Evolutionary conservation across 2,113 vertebrate genomes (phyloP), one percentile per base, ranked within the genome.

Genomic region (Corapipo altera): DNA sequence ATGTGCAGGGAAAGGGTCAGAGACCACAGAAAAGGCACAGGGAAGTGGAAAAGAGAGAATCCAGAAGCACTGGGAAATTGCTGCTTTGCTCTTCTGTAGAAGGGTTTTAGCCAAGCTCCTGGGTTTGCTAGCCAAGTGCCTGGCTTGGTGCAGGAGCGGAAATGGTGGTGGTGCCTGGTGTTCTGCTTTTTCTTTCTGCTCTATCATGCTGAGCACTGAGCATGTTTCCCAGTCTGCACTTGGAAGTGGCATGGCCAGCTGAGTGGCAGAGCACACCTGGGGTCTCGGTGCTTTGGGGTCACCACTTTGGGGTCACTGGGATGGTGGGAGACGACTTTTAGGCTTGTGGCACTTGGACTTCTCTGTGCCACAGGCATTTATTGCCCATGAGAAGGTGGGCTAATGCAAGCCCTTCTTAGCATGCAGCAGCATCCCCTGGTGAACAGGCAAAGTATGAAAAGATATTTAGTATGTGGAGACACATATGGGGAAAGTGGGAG

Each of bases 1-100:
- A 0, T 6, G 2, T 1, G 1, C 51, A 28, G 37, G 39, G 62
- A 64, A 32, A 7, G 27, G 27, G 27, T 65, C 67, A 69, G 64
- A 85, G 78, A 61, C 24, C 35, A 28, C 0, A 0, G 39, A 65
- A 72, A 49, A 21, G 65, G 24, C 46, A 43, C 18, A 19, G 23
- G 6, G 37, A 10, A 24, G 54, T 46, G 33, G 41, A 74, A 77
- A 79, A 89, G 57, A 58, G 39, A 85, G 37, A n/a, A 58, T 49
- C 41, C 35, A 41, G 27, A 74, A 61, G 28, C 8, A 26, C 49
- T 39, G 57, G 33, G n/a, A 61, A 48, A 33, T 59, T 70, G 30
- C 35, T 49, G 49, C 26, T 41, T 46, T 66, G 23, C 41, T 37
- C 15, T 58, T 59, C 64, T 49, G 22, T 39, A 51, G 64, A 52